Percentiles rank a stretch among this genome's conserved stretches.
Conservation (phyloP, 1,140 invertebrate species). For the Papilio aristodemus region DNA sequence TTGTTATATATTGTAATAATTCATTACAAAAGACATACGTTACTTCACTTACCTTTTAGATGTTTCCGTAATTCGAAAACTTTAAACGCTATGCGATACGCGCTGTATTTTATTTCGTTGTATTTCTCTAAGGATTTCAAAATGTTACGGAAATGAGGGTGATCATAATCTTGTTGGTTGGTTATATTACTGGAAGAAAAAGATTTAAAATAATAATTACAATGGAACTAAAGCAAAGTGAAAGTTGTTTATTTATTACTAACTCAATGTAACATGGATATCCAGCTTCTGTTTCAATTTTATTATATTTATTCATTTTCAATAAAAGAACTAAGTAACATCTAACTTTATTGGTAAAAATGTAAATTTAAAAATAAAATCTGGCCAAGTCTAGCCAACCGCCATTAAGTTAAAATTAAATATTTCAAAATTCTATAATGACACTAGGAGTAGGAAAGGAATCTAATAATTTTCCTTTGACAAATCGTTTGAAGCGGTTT, state of each 20-base stretch:
- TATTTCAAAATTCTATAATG: constrained; percentile 9
- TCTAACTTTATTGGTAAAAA: not conserved
- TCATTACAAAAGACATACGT: constrained; percentile 9
- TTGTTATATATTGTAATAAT: no score
- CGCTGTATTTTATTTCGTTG: constrained; percentile 89
- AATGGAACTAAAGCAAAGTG: constrained; percentile 41
- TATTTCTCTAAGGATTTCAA: constrained; percentile 82
- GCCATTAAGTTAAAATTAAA: not conserved
- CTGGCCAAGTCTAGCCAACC: not conserved
- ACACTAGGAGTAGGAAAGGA: not conserved
- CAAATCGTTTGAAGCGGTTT: not conserved
- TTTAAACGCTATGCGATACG: constrained; percentile 91
- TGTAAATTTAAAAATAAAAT: not conserved
- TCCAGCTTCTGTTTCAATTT: constrained; percentile 81
- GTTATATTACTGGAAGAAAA: constrained; percentile 68
- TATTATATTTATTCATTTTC: constrained; percentile 62
- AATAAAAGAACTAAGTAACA: constrained; percentile 35
- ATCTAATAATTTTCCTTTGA: not conserved
- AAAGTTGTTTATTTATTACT: constrained; percentile 59
- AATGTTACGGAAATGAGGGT: constrained; percentile 79
- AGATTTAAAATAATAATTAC: constrained; percentile 29
- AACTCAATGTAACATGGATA: constrained; percentile 82
- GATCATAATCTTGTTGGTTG: constrained; percentile 79
- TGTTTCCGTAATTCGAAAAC: constrained; percentile 85
- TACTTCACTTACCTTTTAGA: constrained; percentile 80